phyloP scores from a whole-genome alignment of 2,888 invertebrate genomes.

The Noctua pronuba region DNA sequence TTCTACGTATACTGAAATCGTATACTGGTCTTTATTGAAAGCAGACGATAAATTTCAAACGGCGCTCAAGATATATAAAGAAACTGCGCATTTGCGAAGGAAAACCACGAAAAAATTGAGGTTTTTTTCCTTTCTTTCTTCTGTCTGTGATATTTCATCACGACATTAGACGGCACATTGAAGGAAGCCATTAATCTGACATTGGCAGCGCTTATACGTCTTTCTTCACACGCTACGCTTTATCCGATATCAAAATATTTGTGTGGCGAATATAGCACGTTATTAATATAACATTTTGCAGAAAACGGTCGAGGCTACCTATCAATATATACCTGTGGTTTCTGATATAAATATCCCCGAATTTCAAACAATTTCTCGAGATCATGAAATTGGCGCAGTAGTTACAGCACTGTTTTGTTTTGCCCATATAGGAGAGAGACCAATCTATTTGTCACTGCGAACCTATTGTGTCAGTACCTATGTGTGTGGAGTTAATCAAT shows the following conservation, averaged over 20 bases:
- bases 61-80: slow-evolving; percentile 29
- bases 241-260: slow-evolving; percentile 62
- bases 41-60: slow-evolving; percentile 59
- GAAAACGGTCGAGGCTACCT: slow-evolving; percentile 47
- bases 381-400: neutral
- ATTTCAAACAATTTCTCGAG: slow-evolving; percentile 16
- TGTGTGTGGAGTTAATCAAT: slow-evolving; percentile 64
- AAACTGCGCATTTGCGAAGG: slow-evolving; percentile 32
- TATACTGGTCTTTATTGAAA: slow-evolving; percentile 56
- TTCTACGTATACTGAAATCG: slow-evolving; percentile 35
- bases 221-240: slow-evolving; percentile 49
- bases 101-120: slow-evolving; percentile 43
- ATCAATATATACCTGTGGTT: slow-evolving; percentile 40
- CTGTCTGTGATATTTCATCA: slow-evolving; percentile 66
- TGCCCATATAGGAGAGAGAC: neutral
- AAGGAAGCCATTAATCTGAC: slow-evolving; percentile 69
- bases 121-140: slow-evolving; percentile 53
- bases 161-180: slow-evolving; percentile 64
- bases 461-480: slow-evolving; percentile 19
- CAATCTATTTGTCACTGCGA: slow-evolving; percentile 1
- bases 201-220: slow-evolving; percentile 62
- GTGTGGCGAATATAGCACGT: slow-evolving; percentile 49
- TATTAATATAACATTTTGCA: slow-evolving; percentile 57
- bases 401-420: neutral
- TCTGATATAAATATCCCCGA: slow-evolving; percentile 34